Evolutionary conservation across 2,888 invertebrate genomes (phyloP).

Genomic region (Drosophila buzzatii): DNA sequence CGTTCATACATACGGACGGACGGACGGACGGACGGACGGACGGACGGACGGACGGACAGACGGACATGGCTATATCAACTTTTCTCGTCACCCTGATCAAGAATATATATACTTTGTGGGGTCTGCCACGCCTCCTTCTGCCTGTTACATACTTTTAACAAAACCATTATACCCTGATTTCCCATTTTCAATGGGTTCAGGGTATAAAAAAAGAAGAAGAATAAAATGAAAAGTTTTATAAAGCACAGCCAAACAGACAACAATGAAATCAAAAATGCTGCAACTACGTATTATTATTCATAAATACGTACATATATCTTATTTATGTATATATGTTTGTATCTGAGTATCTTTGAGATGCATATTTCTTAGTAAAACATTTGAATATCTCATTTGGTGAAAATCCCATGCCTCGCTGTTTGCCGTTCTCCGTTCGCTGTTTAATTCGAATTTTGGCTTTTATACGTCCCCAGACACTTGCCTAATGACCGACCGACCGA

Average conservation of each 20-base stretch:
- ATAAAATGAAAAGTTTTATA: not conserved
- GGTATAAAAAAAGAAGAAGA: not conserved
- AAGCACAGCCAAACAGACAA: constrained; percentile 25
- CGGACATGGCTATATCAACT: too few relatives aligned
- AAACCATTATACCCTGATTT: too few relatives aligned
- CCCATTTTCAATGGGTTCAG: too few relatives aligned
- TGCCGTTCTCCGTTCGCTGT: not conserved
- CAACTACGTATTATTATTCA: constrained; percentile 25
- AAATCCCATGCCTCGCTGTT: constrained; percentile 29
- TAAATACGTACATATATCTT: not conserved
- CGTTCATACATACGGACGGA: too few relatives aligned
- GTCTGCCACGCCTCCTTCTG: too few relatives aligned
- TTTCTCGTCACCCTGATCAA: too few relatives aligned
- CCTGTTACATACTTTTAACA: too few relatives aligned
- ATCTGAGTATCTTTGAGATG: constrained; percentile 23
- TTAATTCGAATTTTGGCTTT: constrained; percentile 35
- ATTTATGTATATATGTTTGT: not conserved
- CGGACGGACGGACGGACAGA: too few relatives aligned
- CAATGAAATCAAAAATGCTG: constrained; percentile 41
- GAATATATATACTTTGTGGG: too few relatives aligned
- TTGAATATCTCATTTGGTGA: constrained; percentile 15
- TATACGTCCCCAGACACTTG: constrained; percentile 55
- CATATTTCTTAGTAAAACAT: constrained; percentile 37
- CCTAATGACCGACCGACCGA: constrained; percentile 44
- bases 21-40: too few relatives aligned